Conservation (phyloP, 37 sponge, comb jelly and placozoan species). For the Diacarnus erythraeanus region DNA sequence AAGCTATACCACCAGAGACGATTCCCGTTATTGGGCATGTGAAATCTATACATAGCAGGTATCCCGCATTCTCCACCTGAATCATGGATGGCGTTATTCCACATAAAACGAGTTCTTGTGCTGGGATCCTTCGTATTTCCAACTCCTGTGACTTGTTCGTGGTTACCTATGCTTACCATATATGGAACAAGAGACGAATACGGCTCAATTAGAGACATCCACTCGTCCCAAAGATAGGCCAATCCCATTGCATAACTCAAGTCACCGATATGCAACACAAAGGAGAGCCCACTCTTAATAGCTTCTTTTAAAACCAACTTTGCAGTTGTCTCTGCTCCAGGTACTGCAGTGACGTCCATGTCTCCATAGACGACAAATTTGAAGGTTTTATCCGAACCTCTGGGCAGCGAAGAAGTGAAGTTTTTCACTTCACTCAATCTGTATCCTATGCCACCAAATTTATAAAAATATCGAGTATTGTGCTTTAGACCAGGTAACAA, state of each 20-base stretch:
- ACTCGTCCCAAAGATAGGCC: constrained; percentile 55
- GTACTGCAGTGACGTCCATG: constrained; percentile 42
- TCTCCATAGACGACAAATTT: constrained; percentile 54
- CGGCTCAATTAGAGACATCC: constrained; percentile 52
- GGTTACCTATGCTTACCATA: too few relatives aligned
- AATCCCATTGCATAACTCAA: constrained; percentile 48
- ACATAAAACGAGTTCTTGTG: constrained; percentile 56
- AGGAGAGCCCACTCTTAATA: constrained; percentile 14
- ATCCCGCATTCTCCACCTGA: constrained; percentile 83
- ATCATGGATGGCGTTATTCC: constrained; percentile 72
- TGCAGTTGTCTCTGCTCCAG: constrained; percentile 22
- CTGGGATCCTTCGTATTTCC: constrained; percentile 59
- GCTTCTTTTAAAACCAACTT: constrained; percentile 16
- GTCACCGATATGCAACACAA: constrained; percentile 58
- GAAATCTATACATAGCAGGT: constrained; percentile 51
- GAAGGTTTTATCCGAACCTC: constrained; percentile 16
- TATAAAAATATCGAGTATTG: too few relatives aligned
- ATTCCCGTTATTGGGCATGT: constrained; percentile 76
- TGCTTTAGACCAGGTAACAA: too few relatives aligned
- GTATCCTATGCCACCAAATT: constrained; percentile 13
- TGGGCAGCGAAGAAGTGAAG: constrained; percentile 11
- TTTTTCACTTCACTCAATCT: constrained; percentile 32
- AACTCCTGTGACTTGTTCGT: too few relatives aligned
- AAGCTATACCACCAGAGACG: constrained; percentile 79
- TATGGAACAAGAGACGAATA: too few relatives aligned